These are phyloP conservation scores for Hedychridium roseum DNA, from an alignment of 2,888 invertebrate genomes.

Conservation along the genomic window DNA sequence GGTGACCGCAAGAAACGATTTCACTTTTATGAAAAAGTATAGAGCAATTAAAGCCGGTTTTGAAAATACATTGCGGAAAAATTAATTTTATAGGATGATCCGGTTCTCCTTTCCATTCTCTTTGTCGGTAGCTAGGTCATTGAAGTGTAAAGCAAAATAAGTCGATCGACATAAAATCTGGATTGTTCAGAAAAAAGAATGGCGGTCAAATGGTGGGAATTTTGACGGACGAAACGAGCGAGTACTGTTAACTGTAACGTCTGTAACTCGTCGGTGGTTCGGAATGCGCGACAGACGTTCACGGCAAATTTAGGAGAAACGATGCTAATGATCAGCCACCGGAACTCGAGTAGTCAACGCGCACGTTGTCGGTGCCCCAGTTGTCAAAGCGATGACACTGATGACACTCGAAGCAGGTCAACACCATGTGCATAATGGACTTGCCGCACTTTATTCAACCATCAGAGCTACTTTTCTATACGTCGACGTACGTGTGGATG, in stretches of 20 bases:
- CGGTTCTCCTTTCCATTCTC: too few relatives aligned
- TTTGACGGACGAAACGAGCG: slow-evolving; percentile 1
- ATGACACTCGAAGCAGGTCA: slow-evolving; percentile 37
- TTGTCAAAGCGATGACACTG: slow-evolving; percentile 34
- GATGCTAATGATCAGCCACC: slow-evolving; percentile 15
- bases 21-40: slow-evolving; percentile 30
- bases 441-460: slow-evolving; percentile 21
- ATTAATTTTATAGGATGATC: too few relatives aligned
- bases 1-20: slow-evolving; percentile 4
- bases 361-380: slow-evolving; percentile 19
- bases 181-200: too few relatives aligned
- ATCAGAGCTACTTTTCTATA: slow-evolving; percentile 3
- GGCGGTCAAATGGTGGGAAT: slow-evolving; percentile 1
- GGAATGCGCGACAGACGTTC: neutral
- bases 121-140: too few relatives aligned
- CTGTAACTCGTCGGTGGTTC: too few relatives aligned
- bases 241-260: slow-evolving; percentile 18
- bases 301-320: slow-evolving; percentile 15
- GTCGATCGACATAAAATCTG: too few relatives aligned
- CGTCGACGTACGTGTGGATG: neutral
- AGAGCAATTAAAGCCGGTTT: slow-evolving; percentile 12
- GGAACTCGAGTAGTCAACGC: slow-evolving; percentile 14
- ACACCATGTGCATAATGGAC: slow-evolving; percentile 13
- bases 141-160: too few relatives aligned
- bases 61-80: too few relatives aligned